A percentile compares a stretch with the other conserved stretches of the same genome.
phyloP scores from a whole-genome alignment of 2,797 vertebrate genomes.

The Gymnoscopelus microlampas region DNA sequence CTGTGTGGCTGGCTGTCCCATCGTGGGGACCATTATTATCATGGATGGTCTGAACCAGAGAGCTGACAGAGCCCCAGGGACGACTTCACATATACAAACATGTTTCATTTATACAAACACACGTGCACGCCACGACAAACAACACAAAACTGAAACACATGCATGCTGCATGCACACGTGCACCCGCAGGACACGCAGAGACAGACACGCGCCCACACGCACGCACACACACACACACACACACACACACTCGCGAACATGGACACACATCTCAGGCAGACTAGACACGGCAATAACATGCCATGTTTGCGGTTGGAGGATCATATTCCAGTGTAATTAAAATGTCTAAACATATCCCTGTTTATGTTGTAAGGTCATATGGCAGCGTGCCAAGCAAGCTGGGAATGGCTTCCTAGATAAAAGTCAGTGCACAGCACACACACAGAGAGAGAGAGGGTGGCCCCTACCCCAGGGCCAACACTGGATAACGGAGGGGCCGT shows the following conservation, averaged over 20 bases:
- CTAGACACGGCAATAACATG: slow-evolving; percentile 22
- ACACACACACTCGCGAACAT: slow-evolving; percentile 13
- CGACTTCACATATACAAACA: slow-evolving; percentile 26
- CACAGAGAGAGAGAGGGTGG: not conserved
- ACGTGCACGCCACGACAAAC: not conserved
- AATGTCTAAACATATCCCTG: slow-evolving; percentile 35
- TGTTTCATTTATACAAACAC: slow-evolving; percentile 26
- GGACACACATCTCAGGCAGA: slow-evolving; percentile 1
- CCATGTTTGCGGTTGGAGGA: slow-evolving; percentile 15
- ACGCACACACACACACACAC: slow-evolving; percentile 14
- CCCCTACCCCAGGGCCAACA: not conserved
- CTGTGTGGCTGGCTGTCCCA: slow-evolving; percentile 46
- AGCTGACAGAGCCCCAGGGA: slow-evolving; percentile 54
- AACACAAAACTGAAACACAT: not conserved
- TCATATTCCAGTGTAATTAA: slow-evolving; percentile 53
- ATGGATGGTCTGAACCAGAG: slow-evolving; percentile 42
- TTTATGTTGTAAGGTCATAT: slow-evolving; percentile 45
- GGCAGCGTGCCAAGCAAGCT: slow-evolving; percentile 24
- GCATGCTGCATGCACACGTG: not conserved
- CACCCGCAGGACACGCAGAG: not conserved
- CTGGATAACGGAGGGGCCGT: not conserved
- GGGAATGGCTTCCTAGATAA: slow-evolving; percentile 37
- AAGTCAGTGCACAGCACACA: slow-evolving; percentile 14
- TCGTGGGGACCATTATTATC: slow-evolving; percentile 60
- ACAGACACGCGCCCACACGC: slow-evolving; percentile 20